Conservation (phyloP, 1,140 invertebrate genomes). For the Meloidogyne floridensis region DNA sequence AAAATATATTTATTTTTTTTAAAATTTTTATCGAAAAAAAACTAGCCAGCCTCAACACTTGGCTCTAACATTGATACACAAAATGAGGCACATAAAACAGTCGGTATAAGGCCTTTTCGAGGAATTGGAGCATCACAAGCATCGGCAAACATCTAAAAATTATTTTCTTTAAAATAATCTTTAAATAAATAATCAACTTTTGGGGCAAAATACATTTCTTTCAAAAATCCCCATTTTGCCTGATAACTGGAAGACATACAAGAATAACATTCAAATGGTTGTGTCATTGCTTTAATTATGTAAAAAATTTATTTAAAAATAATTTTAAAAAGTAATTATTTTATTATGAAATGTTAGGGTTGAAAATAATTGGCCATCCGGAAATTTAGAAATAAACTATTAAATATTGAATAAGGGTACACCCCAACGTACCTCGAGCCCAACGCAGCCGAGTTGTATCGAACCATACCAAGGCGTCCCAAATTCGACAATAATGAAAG, state of each 20-base stretch:
- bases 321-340: background rate
- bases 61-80: conserved; percentile 59
- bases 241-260: conserved; percentile 64
- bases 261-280: conserved; percentile 59
- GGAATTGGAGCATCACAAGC: conserved; percentile 52
- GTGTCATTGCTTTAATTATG: conserved; percentile 50
- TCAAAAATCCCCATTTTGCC: conserved; percentile 55
- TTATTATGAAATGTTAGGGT: background rate
- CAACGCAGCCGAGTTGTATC: no score
- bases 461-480: no score
- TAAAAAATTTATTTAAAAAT: background rate
- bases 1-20: background rate
- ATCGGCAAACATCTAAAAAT: conserved; percentile 55
- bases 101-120: conserved; percentile 57
- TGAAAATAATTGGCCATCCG: background rate
- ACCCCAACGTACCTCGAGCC: no score
- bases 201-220: conserved; percentile 56
- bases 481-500: no score
- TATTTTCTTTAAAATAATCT: background rate
- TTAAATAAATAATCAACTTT: conserved; percentile 42
- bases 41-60: conserved; percentile 59
- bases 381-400: no score
- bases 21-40: background rate
- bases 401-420: no score
- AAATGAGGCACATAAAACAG: conserved; percentile 54